Base-by-base conservation (phyloP, 2,797 vertebrate genomes). In the Austrolebias charrua region DNA sequence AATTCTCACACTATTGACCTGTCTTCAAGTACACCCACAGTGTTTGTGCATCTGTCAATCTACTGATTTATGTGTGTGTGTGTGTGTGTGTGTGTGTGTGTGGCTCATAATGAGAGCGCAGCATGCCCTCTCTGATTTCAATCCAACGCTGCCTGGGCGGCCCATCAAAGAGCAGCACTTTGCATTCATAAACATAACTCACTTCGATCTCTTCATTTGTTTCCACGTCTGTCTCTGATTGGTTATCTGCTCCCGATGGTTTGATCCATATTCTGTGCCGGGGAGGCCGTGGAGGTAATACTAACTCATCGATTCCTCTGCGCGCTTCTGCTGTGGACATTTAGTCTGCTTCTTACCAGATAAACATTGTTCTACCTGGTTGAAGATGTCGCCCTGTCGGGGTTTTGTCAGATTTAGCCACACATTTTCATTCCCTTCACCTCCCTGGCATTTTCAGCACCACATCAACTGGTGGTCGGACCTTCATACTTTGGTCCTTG, bases 161-260 rank as follows among this genome's bases (percentile, higher is more conserved):
- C 31, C 49, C 14, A 0, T 28, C 61, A 15, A 50, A 44, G 52
- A 51, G 57, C 54, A 47, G 69, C 31, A 2, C 60, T 81, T 75
- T 85, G 65, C 74, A 75, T 83, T 86, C 84, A 85, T 83, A 71
- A 74, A 70, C 79, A 80, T 79, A 79, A 86, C 67, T 61, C 55
- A 11, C 72, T 84, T 85, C 28, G 80, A 90, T 83, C 69, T 44
- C 60, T 63, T 66, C 12, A 69, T 81, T 81, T 82, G 75, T 82
- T 77, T 72, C 75, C 63, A 14, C 56, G 69, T 76, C 69, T 79
- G 68, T 71, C 70, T 63, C 46, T 69, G 83, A 90, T 85, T 85
- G 73, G 71, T 71, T 87, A 85, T 88, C 80, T 71, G 76, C 83
- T 89, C 86, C 76, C 87, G 65, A 76, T 87, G 44, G 81, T 79